phyloP scores from a whole-genome alignment of 2,797 vertebrate species.

The Parambassis ranga region DNA sequence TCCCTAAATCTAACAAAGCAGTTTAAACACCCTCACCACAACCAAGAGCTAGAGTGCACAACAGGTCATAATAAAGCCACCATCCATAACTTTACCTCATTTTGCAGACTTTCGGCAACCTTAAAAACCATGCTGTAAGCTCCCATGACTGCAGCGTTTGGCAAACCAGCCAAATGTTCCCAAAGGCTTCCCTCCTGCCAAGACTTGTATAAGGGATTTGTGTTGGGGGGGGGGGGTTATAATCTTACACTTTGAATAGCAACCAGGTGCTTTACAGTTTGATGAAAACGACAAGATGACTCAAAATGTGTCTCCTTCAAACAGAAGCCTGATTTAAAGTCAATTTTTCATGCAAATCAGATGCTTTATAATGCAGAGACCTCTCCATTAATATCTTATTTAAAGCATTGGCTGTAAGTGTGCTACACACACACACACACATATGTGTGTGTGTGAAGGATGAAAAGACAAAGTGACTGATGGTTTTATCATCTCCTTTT shows the following conservation, averaged over 20 bases:
- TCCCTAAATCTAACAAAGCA: no score
- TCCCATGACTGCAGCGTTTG: no score
- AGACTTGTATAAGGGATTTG: no score
- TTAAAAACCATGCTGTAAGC: no score
- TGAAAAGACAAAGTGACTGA: constrained; percentile 9
- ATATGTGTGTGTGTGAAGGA: background rate
- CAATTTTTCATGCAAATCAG: background rate
- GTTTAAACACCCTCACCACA: no score
- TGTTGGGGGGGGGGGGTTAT: background rate
- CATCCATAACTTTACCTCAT: no score
- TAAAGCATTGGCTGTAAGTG: background rate
- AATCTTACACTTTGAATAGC: background rate
- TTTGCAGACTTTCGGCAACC: no score
- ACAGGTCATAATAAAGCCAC: no score
- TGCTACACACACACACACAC: no score
- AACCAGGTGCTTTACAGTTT: background rate
- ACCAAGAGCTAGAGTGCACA: no score
- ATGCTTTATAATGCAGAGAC: background rate
- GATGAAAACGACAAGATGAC: background rate
- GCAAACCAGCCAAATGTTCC: no score
- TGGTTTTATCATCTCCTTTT: constrained; percentile 13
- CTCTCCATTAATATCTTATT: background rate
- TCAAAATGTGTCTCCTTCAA: background rate
- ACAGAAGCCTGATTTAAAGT: constrained; percentile 5
- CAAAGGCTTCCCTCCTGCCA: no score